Base-by-base conservation (phyloP, 2,797 vertebrate genomes). In the Thripadectes ignobilis region DNA sequence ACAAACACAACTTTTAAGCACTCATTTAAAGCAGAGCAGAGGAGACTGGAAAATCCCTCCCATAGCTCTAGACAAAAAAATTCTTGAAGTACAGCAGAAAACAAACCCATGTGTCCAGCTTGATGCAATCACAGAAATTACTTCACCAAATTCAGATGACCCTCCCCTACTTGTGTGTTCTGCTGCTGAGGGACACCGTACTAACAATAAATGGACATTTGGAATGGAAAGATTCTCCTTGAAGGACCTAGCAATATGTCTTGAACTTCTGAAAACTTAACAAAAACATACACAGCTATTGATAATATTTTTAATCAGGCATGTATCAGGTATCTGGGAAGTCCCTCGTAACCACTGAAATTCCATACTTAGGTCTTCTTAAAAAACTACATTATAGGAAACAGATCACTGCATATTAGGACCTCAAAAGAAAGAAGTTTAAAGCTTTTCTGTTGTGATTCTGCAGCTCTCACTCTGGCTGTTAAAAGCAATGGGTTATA, bases 201-300 rank as follows among this genome's bases (percentile, higher is more conserved):
- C 5, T 16, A 72, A 62, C 38, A 72, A 17, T 13, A 74, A 77
- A 83, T 2, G 16, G 17, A 45, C 21, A 43, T 24, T 2, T 39
- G 32, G 41, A 32, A 48, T 39, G 36, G 29, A 75, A 62, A 41
- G 27, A 21, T 10, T n/a, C 27, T 52, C 73, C 62, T 12, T 43
- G 41, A 72, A 83, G 72, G 43, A 54, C 26, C 13, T 0, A 32
- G 34, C 8, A 17, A 18, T 4, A 20, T 0, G 0, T 6, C 46
- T 7, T 32, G 20, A 85, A 46, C 22, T 92, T 62, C 1, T 24
- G 29, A 71, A 81, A 69, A 48, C 65, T 30, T 36, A 55, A 7
- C 29, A 27, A 10, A n/a, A 51, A 32, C 7, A 48, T 3, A 51
- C 8, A 30, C 0, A 69, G 13, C 16, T 55, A 38, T 1, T 21